Percentiles rank a stretch among this genome's conserved stretches.
Conservation (phyloP, 2,113 vertebrate species). For the Centrocercus urophasianus region DNA sequence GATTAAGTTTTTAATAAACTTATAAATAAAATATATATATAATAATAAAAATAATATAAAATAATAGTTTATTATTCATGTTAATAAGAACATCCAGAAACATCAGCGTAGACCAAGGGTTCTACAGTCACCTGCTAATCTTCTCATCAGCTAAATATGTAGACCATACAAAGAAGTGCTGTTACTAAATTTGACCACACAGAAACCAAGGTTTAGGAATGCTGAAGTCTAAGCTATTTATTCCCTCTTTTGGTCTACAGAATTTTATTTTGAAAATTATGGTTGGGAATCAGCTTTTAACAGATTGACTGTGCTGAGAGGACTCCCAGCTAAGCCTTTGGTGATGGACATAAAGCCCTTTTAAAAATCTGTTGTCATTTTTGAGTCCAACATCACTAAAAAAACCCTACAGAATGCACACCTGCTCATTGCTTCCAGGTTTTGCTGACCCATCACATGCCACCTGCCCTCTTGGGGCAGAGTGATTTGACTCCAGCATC, state of each 20-base stretch:
- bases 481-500: background rate
- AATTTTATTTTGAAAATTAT: too few relatives aligned
- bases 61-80: background rate
- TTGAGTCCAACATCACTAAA: background rate
- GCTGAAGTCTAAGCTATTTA: too few relatives aligned
- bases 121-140: background rate
- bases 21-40: too few relatives aligned
- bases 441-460: background rate
- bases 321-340: background rate
- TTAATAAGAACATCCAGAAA: background rate
- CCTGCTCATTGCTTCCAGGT: background rate
- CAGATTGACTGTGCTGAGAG: background rate
- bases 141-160: too few relatives aligned
- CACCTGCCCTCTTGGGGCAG: too few relatives aligned
- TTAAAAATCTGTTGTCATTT: background rate
- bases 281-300: too few relatives aligned
- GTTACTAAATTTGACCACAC: too few relatives aligned
- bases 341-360: background rate
- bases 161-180: too few relatives aligned
- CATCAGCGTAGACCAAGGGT: background rate
- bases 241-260: too few relatives aligned
- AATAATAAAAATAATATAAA: too few relatives aligned
- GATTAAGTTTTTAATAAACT: background rate
- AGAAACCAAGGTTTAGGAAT: too few relatives aligned
- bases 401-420: background rate